These are phyloP conservation scores for Trogon surrucura DNA, from an alignment of 2,113 vertebrate species.

Conservation along the genomic window DNA sequence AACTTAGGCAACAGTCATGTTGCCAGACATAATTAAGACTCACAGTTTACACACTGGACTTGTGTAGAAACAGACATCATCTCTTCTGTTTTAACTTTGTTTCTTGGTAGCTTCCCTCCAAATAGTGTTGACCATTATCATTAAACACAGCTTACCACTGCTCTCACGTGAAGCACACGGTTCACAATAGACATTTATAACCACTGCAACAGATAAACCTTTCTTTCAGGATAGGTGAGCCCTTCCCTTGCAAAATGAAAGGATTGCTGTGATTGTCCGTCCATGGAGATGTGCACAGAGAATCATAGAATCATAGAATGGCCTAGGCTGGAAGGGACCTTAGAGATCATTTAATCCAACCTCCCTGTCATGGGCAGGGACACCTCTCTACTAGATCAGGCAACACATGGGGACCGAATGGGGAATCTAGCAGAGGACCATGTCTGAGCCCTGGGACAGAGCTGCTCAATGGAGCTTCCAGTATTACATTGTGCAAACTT, in stretches of 20 bases:
- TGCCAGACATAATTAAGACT: conserved; percentile 19
- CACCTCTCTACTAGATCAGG: no score
- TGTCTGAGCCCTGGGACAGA: background rate
- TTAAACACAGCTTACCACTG: background rate
- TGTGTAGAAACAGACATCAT: background rate
- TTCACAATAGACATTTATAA: background rate
- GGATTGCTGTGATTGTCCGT: background rate
- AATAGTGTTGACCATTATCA: background rate
- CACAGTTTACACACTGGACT: background rate
- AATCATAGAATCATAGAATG: no score
- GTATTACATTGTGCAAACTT: background rate
- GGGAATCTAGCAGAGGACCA: background rate
- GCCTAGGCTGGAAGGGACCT: no score
- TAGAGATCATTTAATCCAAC: no score
- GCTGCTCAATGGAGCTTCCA: background rate
- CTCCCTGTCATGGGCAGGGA: no score
- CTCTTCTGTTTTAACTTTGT: background rate
- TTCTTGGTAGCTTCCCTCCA: background rate
- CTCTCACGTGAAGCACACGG: background rate
- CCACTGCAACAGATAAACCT: background rate
- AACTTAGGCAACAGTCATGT: background rate
- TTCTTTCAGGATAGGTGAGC: background rate
- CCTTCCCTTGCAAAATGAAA: background rate
- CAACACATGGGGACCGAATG: no score
- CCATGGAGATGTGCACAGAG: background rate